These are phyloP conservation scores for Mormyrus hasselquistii DNA, from an alignment of 2,797 vertebrate genomes.

Conservation along the genomic window DNA sequence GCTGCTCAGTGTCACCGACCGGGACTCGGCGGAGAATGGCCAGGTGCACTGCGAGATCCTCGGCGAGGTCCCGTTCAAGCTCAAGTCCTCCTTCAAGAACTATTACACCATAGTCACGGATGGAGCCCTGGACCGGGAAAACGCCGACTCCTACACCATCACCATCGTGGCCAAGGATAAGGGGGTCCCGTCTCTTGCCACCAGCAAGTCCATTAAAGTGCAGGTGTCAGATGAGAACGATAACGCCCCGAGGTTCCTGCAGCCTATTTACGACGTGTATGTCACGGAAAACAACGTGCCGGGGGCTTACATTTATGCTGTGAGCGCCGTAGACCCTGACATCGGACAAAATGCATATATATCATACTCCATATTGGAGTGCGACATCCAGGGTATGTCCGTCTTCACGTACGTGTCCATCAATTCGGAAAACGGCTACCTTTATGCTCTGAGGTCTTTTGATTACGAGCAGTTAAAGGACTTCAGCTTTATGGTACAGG, in stretches of 20 bases:
- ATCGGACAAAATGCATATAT: constrained; percentile 85
- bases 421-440: constrained; percentile 93
- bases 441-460: constrained; percentile 93
- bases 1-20: constrained; percentile 92
- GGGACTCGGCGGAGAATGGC: constrained; percentile 88
- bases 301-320: constrained; percentile 93
- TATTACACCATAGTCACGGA: constrained; percentile 95
- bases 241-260: constrained; percentile 88
- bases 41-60: constrained; percentile 88
- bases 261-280: constrained; percentile 86
- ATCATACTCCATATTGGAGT: constrained; percentile 92
- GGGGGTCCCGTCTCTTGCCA: constrained; percentile 79
- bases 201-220: constrained; percentile 90
- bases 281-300: constrained; percentile 98
- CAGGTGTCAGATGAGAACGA: constrained; percentile 94
- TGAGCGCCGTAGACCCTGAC: constrained; percentile 86
- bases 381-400: constrained; percentile 96
- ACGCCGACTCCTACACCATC: constrained; percentile 81
- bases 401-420: constrained; percentile 96
- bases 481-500: constrained; percentile 89
- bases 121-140: constrained; percentile 82
- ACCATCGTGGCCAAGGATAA: constrained; percentile 87
- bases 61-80: constrained; percentile 87
- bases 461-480: constrained; percentile 97
- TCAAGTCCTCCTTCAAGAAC: constrained; percentile 92